These are phyloP conservation scores for Ageneiosus marmoratus DNA, from an alignment of 2,113 vertebrate species.

Conservation along the genomic window DNA sequence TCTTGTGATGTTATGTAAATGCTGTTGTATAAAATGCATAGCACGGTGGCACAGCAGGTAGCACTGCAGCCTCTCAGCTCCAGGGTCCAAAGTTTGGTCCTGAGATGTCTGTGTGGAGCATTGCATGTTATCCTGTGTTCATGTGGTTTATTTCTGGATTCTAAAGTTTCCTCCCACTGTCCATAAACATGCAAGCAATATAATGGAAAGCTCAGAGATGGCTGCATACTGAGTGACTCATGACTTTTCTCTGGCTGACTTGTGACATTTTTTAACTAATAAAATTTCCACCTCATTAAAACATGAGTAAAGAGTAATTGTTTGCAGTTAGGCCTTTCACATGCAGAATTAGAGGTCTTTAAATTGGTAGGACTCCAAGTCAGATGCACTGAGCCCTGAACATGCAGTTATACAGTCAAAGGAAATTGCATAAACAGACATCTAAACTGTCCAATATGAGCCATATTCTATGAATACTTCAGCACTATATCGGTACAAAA, in stretches of 20 bases:
- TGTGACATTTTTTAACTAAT: background rate
- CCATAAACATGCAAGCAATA: too few species aligned
- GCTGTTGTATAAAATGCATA: too few species aligned
- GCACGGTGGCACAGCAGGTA: too few species aligned
- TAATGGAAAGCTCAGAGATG: background rate
- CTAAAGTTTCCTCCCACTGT: too few species aligned
- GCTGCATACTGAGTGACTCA: background rate
- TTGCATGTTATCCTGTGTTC: too few species aligned
- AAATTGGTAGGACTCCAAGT: background rate
- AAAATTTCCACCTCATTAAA: background rate
- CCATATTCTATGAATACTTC: background rate
- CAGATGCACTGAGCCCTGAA: background rate
- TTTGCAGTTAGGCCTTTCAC: background rate
- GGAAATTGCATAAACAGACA: background rate
- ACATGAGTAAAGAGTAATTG: background rate
- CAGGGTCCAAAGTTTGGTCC: too few species aligned
- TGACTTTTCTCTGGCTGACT: background rate
- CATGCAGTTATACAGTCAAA: background rate
- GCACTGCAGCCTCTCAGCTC: too few species aligned
- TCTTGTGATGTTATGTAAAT: background rate
- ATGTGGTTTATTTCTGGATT: too few species aligned
- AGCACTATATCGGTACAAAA: background rate
- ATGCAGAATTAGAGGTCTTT: background rate
- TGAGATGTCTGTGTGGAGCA: too few species aligned
- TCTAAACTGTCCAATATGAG: too few species aligned